Base-by-base conservation (phyloP, 2,113 vertebrate species). In the Channa maculata region DNA sequence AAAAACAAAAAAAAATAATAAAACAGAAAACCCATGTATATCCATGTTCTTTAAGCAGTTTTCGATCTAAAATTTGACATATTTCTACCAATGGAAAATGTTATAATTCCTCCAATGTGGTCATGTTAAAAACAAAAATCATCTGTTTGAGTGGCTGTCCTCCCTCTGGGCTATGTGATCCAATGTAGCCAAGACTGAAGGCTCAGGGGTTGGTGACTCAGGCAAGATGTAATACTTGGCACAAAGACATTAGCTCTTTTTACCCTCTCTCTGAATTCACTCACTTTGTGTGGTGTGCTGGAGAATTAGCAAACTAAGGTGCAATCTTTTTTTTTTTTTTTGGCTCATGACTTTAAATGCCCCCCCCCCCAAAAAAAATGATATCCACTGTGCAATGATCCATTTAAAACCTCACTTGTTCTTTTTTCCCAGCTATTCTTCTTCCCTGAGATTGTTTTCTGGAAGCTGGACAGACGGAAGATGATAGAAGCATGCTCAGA, bases 151-250 rank as follows among this genome's bases (percentile, higher is more conserved):
- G 79, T 78, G 78, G 70, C 74, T 54, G 61, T 81, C 69, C 66
- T 75, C 62, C 24, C 57, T 83, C 38, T n/a, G 38, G 62, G 57
- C 71, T 74, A 64, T 82, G 81, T 80, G 77, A 77, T 53, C 58
- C 50, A 65, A 45, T 71, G 46, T 8, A 70, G 73, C 80, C 66
- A 78, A 82, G 52, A 55, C 52, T 69, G 57, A 33, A 69, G 67
- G 45, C 76, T 78, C 61, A 7, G 43, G 72, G 71, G 44, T 55
- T 77, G 69, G 78, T 84, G 89, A 88, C 68, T 86, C 74, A 86
- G 51, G 41, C 50, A 36, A 85, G 79, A 91, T 49, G 86, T 90
- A 82, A 92, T 90, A 54, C 59, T 86, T 92, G 87, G 87, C 85
- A 83, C 8, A 0, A 15, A 62, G 77, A 88, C 77, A 41, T 38